phyloP scores from a whole-genome alignment of 1,140 invertebrate genomes.

The Episyrphus balteatus region DNA sequence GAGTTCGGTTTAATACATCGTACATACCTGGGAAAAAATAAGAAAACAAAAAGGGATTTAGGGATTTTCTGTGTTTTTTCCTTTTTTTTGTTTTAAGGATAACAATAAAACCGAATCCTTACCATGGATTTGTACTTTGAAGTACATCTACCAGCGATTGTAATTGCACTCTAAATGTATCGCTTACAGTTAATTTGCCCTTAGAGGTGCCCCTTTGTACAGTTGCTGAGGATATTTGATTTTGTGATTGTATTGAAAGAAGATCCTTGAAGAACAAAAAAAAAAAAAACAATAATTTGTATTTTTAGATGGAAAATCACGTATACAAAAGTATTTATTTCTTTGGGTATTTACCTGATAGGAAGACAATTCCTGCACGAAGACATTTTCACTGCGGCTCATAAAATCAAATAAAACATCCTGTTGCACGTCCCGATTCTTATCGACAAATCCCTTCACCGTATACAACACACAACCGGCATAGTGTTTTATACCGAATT shows the following conservation, averaged over 20 bases:
- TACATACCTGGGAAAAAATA: slow-evolving; percentile 58
- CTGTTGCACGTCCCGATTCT: slow-evolving; percentile 91
- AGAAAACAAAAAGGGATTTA: not conserved
- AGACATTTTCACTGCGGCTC: slow-evolving; percentile 72
- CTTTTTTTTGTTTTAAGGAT: too few species aligned
- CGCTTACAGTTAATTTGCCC: slow-evolving; percentile 85
- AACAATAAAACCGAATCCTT: slow-evolving; percentile 11
- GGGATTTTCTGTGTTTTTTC: not conserved
- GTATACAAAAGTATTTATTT: not conserved
- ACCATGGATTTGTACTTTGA: slow-evolving; percentile 88
- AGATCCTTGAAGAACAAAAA: too few species aligned
- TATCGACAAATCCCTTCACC: slow-evolving; percentile 91
- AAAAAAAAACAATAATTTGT: too few species aligned
- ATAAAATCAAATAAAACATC: slow-evolving; percentile 91
- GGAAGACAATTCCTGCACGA: slow-evolving; percentile 77
- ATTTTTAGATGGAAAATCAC: too few species aligned
- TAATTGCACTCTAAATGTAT: slow-evolving; percentile 83
- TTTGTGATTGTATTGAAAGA: slow-evolving; percentile 5
- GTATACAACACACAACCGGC: slow-evolving; percentile 89
- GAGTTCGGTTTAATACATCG: slow-evolving; percentile 92
- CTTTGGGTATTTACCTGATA: slow-evolving; percentile 48
- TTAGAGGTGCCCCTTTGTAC: slow-evolving; percentile 78
- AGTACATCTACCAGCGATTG: slow-evolving; percentile 85
- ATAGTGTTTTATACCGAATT: slow-evolving; percentile 89
- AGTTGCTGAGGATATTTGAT: slow-evolving; percentile 36